Conservation (phyloP, 2,888 invertebrate genomes). For the Argyra leucocephala region DNA sequence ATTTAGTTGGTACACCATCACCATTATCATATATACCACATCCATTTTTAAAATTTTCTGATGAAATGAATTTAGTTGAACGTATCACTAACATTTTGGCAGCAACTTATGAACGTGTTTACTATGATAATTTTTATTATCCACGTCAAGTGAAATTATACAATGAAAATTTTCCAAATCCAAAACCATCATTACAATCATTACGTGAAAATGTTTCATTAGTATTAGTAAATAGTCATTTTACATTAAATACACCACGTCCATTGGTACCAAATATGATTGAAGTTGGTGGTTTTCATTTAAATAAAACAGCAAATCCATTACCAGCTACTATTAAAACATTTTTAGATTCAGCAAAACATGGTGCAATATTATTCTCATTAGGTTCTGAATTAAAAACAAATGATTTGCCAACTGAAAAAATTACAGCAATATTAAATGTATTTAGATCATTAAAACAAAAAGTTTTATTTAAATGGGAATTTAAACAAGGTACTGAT, state of each 20-base stretch:
- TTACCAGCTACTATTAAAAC: constrained; percentile 37
- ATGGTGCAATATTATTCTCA: constrained; percentile 46
- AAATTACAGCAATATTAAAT: constrained; percentile 38
- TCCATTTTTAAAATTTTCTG: constrained; percentile 21
- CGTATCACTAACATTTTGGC: constrained; percentile 26
- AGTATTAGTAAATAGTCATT: constrained; percentile 36
- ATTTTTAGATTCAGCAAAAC: constrained; percentile 40
- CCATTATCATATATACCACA: constrained; percentile 21
- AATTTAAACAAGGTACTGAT: too few relatives aligned
- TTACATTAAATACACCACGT: constrained; percentile 42
- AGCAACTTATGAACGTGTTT: constrained; percentile 11
- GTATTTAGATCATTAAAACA: constrained; percentile 43
- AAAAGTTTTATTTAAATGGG: constrained; percentile 46
- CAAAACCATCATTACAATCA: constrained; percentile 15
- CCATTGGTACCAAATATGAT: constrained; percentile 44
- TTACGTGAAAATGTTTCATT: constrained; percentile 19
- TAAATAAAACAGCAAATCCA: constrained; percentile 37
- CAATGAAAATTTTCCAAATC: constrained; percentile 9
- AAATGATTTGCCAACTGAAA: constrained; percentile 40
- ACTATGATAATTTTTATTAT: neutral
- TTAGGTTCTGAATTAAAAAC: constrained; percentile 43
- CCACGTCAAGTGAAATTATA: neutral
- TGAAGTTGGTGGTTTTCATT: constrained; percentile 50
- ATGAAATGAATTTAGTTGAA: constrained; percentile 28
- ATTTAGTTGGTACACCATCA: constrained; percentile 19